Conservation (phyloP, 2,888 invertebrate species). For the Cerastoderma edule region DNA sequence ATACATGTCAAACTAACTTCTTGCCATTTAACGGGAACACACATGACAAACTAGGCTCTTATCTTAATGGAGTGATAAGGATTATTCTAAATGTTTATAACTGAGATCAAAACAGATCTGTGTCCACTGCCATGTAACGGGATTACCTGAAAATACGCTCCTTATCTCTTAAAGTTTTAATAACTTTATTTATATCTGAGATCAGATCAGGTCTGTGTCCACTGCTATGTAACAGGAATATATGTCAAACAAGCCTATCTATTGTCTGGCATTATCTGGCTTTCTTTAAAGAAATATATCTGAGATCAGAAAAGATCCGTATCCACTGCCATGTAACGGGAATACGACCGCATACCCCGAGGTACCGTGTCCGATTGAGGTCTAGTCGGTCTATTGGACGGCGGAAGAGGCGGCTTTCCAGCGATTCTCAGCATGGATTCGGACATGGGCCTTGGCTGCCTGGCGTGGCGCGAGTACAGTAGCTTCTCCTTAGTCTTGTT, state of each 20-base stretch:
- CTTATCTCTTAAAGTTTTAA: too few relatives aligned
- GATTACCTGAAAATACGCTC: too few relatives aligned
- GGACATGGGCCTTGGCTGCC: slow-evolving; percentile 53
- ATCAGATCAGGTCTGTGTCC: slow-evolving; percentile 18
- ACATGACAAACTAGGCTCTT: too few relatives aligned
- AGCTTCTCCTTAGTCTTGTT: slow-evolving; percentile 48
- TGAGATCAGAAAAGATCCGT: slow-evolving; percentile 17
- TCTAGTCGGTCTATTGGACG: slow-evolving; percentile 29
- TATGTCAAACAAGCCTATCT: too few relatives aligned
- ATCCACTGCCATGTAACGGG: slow-evolving; percentile 11
- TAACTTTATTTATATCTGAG: too few relatives aligned
- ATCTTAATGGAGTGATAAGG: too few relatives aligned
- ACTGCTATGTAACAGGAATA: too few relatives aligned
- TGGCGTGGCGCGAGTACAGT: slow-evolving; percentile 44
- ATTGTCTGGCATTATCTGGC: too few relatives aligned
- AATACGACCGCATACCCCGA: slow-evolving; percentile 8
- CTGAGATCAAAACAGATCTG: slow-evolving; percentile 20
- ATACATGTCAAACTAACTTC: too few relatives aligned
- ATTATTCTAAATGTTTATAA: too few relatives aligned
- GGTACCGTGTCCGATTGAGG: slow-evolving; percentile 22
- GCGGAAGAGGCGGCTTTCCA: slow-evolving; percentile 51
- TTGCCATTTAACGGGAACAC: too few relatives aligned
- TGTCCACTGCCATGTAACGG: slow-evolving; percentile 10
- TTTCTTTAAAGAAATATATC: too few relatives aligned
- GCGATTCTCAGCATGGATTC: slow-evolving; percentile 36